These are phyloP conservation scores for Dolichoris vasculosae DNA, from an alignment of 1,140 invertebrate species.

Conservation along the genomic window DNA sequence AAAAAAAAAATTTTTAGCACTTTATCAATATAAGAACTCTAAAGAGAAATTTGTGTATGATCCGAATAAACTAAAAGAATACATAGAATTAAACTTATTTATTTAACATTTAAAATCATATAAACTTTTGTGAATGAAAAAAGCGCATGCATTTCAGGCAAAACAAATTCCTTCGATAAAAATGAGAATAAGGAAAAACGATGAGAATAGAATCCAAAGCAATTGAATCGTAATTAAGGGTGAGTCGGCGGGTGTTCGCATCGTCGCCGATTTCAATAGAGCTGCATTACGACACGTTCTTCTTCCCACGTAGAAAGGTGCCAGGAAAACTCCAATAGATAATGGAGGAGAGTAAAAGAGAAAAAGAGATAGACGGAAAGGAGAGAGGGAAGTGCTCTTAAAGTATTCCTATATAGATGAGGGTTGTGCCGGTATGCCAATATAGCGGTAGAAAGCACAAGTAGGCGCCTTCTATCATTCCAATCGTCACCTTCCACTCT, in stretches of 20 bases:
- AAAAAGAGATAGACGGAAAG: slow-evolving; percentile 35
- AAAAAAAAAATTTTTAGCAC: too few species aligned
- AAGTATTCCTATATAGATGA: slow-evolving; percentile 72
- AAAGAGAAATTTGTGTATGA: too few species aligned
- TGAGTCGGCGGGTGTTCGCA: slow-evolving; percentile 16
- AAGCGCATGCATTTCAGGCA: neutral
- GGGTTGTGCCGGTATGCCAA: slow-evolving; percentile 68
- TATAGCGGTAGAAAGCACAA: slow-evolving; percentile 60
- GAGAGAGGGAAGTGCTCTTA: slow-evolving; percentile 58
- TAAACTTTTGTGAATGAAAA: slow-evolving; percentile 16
- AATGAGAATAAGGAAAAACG: slow-evolving; percentile 2
- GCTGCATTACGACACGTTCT: slow-evolving; percentile 17
- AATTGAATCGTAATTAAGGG: slow-evolving; percentile 53
- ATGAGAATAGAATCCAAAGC: slow-evolving; percentile 21
- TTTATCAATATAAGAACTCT: too few species aligned
- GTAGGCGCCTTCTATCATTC: slow-evolving; percentile 64
- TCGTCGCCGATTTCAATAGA: slow-evolving; percentile 57
- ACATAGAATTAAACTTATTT: too few species aligned
- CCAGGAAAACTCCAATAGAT: neutral
- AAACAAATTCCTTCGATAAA: slow-evolving; percentile 11
- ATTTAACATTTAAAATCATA: neutral
- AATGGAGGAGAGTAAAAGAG: neutral
- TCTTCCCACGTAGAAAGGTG: neutral
- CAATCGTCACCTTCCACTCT: slow-evolving; percentile 56
- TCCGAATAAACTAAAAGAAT: too few species aligned